Percentiles rank a stretch among this genome's conserved stretches.
phyloP scores from a whole-genome alignment of 1,140 invertebrate genomes.

The Pseudomyrmex gracilis region DNA sequence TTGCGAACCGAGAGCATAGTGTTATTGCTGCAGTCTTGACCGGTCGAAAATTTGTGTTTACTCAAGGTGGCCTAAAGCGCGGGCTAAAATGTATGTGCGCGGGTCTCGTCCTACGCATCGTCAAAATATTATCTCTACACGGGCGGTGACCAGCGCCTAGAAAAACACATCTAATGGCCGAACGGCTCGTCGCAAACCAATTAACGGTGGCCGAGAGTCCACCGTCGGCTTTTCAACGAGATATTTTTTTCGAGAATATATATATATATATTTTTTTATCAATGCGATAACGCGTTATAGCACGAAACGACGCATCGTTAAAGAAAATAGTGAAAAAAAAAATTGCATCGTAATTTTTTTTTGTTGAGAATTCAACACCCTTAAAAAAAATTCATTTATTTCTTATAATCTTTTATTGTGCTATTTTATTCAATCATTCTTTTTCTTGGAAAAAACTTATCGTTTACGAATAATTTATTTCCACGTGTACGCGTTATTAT shows the following conservation, averaged over 20 bases:
- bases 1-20: constrained; percentile 48
- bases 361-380: no score
- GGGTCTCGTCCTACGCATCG: background rate
- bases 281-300: no score
- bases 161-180: constrained; percentile 70
- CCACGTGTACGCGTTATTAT: background rate
- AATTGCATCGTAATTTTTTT: no score
- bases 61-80: constrained; percentile 43
- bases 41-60: constrained; percentile 62
- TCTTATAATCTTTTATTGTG: no score
- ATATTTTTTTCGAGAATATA: background rate
- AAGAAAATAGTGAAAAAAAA: no score
- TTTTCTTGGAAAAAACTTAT: no score
- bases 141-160: constrained; percentile 40
- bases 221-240: constrained; percentile 2
- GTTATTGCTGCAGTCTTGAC: constrained; percentile 55
- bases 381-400: no score
- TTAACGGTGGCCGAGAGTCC: constrained; percentile 22
- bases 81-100: constrained; percentile 22
- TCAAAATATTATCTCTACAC: constrained; percentile 69
- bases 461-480: background rate
- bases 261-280: background rate
- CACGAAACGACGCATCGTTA: no score
- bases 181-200: constrained; percentile 60
- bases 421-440: no score